Evolutionary conservation across 1,140 invertebrate genomes (phyloP).

Genomic region (Platyura marginata): DNA sequence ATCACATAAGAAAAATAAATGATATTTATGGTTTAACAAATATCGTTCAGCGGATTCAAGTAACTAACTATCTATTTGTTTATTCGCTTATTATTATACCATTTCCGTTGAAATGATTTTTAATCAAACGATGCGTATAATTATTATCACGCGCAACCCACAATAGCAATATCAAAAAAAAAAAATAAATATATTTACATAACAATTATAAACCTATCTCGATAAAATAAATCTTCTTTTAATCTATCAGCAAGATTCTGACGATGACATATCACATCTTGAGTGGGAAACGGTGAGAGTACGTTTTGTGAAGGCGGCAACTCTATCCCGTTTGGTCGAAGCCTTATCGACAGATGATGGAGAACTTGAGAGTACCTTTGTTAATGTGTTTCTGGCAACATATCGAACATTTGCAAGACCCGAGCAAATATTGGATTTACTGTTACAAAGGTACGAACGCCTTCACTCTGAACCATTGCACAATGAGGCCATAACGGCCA

Average conservation of each 20-base stretch:
- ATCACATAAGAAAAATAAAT: too few relatives aligned
- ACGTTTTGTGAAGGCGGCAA: slow-evolving; percentile 90
- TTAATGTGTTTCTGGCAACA: slow-evolving; percentile 77
- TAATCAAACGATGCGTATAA: too few relatives aligned
- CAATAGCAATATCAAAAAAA: too few relatives aligned
- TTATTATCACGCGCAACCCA: too few relatives aligned
- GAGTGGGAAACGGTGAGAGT: slow-evolving; percentile 99
- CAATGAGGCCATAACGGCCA: slow-evolving; percentile 14
- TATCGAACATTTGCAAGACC: slow-evolving; percentile 24
- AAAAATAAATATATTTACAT: too few relatives aligned
- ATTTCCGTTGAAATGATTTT: too few relatives aligned
- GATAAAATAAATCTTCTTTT: too few relatives aligned
- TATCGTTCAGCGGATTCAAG: too few relatives aligned
- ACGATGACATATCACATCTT: slow-evolving; percentile 83
- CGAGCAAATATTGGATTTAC: slow-evolving; percentile 51
- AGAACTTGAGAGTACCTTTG: slow-evolving; percentile 91
- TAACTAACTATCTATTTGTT: too few relatives aligned
- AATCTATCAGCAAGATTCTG: slow-evolving; percentile 46
- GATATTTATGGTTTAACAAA: too few relatives aligned
- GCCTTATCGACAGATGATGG: slow-evolving; percentile 82
- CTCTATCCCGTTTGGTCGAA: slow-evolving; percentile 80
- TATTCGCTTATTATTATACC: too few relatives aligned
- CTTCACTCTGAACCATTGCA: slow-evolving; percentile 22
- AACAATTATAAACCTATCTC: too few relatives aligned
- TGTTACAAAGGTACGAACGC: slow-evolving; percentile 61